These are phyloP conservation scores for Ictalurus furcatus DNA, from an alignment of 2,113 vertebrate species.

Conservation along the genomic window DNA sequence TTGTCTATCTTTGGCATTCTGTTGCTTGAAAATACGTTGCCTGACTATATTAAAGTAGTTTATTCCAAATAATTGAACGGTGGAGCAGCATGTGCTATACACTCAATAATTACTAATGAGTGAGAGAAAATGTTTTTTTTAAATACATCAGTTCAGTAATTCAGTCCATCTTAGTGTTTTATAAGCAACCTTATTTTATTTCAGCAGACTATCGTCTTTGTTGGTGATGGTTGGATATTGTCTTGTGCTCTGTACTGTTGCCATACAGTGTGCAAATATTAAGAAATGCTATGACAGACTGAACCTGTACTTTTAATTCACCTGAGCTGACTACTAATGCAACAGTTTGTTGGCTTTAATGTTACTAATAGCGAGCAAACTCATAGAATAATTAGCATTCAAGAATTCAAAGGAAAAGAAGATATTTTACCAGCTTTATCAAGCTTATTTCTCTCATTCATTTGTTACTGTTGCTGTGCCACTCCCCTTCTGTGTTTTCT, in stretches of 20 bases:
- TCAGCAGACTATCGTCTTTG: neutral
- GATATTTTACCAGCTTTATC: neutral
- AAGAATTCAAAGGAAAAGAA: neutral
- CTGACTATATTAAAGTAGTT: neutral
- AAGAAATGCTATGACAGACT: neutral
- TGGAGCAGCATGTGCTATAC: neutral
- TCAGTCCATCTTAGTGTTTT: neutral
- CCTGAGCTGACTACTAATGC: neutral
- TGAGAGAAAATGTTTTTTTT: neutral
- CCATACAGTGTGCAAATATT: neutral
- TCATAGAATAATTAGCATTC: neutral
- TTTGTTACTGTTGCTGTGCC: neutral
- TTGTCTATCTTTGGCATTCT: neutral
- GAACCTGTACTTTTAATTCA: neutral
- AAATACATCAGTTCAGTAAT: neutral
- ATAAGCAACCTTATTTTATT: neutral
- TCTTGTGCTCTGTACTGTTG: neutral
- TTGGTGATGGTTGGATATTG: neutral
- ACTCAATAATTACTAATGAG: slow-evolving; percentile 9
- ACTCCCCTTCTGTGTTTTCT: neutral
- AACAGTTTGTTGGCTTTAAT: neutral
- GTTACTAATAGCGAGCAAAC: neutral
- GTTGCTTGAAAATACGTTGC: neutral
- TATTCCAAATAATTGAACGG: neutral
- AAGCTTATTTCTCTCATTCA: neutral